Evolutionary conservation across 2,888 invertebrate genomes (phyloP), one percentile per base, ranked within the genome.

Genomic region (Lasioglossum pauxillum): DNA sequence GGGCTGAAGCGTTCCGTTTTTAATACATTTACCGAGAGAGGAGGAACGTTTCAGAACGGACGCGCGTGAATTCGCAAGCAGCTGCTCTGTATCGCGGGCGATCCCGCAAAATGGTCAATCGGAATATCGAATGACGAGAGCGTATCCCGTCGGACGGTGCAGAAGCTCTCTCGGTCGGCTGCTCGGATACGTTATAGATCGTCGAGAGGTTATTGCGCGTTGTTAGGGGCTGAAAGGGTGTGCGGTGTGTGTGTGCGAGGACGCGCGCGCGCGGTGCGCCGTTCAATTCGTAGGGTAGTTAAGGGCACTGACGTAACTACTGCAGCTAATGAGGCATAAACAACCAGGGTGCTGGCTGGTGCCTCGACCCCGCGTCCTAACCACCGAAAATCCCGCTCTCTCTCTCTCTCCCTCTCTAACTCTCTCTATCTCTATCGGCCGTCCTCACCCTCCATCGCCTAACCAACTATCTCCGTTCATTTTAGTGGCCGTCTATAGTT

Each of bases 291-390:
- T 90, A 87, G 90, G 91, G 91, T 92, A 92, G 93, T 93, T 93
- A 92, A 93, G 93, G 90, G 89, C 87, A 90, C 90, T 90, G 91
- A 91, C 91, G 93, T 91, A 93, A 93, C 93, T 93, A 92, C 90
- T 88, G 92, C 80, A 81, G 91, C 93, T 93, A 93, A 93, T 93
- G 93, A 93, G 93, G 93, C 92, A 93, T 93, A 93, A 93, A 93
- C 93, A 93, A 93, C 87, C 86, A 73, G 88, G 91, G 88, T 90
- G 90, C 90, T 88, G 82, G 90, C 74, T 82, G 89, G 35, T 67
- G 35, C 67, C 83, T 80, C 87, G 85, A 82, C 75, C 78, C 75
- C 79, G 76, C 82, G 82, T 78, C 83, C 86, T 81, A 87, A 89
- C 89, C 87, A 82, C 90, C 83, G 79, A 80, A 80, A 85, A 84